These are phyloP conservation scores for Oikopleura vanhoeffeni DNA, from an alignment of 23 tunicate species.

Conservation along the genomic window DNA sequence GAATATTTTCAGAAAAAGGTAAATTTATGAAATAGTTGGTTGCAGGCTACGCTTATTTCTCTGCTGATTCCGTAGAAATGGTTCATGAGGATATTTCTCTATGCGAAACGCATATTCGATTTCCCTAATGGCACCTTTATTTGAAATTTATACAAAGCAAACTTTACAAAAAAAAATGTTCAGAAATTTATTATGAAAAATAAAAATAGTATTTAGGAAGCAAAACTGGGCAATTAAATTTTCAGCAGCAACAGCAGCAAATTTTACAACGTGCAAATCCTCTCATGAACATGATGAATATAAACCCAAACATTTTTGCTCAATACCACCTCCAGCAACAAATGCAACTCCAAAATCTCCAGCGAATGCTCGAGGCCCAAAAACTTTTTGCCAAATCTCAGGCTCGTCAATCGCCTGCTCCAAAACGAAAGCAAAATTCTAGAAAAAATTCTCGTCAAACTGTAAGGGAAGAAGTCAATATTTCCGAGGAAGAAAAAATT, in stretches of 20 bases:
- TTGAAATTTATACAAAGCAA: too few relatives aligned
- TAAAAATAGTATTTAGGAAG: too few relatives aligned
- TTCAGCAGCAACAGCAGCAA: neutral
- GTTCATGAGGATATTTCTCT: too few relatives aligned
- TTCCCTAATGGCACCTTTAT: too few relatives aligned
- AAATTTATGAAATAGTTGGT: too few relatives aligned
- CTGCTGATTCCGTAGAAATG: too few relatives aligned
- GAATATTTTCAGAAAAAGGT: too few relatives aligned
- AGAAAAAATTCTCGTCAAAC: neutral
- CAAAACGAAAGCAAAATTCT: neutral
- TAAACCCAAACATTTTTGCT: neutral
- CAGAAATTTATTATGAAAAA: too few relatives aligned
- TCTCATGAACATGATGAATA: neutral
- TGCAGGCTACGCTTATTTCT: too few relatives aligned
- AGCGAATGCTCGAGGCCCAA: constrained; percentile 8
- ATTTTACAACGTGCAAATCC: neutral
- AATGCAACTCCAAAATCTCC: neutral
- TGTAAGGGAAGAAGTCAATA: neutral
- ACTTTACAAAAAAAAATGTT: too few relatives aligned
- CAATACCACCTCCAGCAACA: constrained; percentile 1
- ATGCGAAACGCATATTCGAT: too few relatives aligned
- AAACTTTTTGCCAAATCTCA: neutral
- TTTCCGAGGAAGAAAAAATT: neutral
- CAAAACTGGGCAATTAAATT: neutral
- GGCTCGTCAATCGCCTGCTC: neutral